Conservation (phyloP, 2,113 vertebrate species). For the Pongo abelii region DNA sequence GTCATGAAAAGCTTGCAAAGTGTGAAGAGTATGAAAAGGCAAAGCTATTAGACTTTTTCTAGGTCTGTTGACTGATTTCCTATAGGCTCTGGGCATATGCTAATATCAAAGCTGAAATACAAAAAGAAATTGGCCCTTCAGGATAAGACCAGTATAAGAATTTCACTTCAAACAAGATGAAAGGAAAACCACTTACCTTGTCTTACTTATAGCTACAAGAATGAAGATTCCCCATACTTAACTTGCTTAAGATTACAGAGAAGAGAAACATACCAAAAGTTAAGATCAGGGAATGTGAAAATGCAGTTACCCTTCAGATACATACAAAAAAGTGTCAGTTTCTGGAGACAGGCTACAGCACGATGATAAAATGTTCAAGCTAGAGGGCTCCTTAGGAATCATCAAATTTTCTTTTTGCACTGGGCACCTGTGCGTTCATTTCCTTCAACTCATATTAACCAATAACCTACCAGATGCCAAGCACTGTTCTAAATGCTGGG, state of each 20-base stretch:
- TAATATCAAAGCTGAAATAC: background rate
- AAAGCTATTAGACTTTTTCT: background rate
- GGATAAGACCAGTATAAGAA: background rate
- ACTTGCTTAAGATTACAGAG: background rate
- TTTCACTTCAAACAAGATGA: conserved; percentile 46
- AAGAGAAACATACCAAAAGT: background rate
- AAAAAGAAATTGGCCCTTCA: conserved; percentile 13
- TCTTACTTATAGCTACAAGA: background rate
- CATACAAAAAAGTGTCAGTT: background rate
- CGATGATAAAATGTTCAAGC: accelerated
- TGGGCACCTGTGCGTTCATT: accelerated
- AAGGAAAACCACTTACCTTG: conserved; percentile 7
- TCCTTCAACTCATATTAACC: background rate
- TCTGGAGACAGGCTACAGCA: accelerated
- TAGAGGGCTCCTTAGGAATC: accelerated
- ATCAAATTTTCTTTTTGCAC: background rate
- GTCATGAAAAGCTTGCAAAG: background rate
- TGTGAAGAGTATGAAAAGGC: background rate
- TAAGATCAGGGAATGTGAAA: background rate
- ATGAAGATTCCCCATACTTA: background rate
- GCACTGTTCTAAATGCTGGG: background rate
- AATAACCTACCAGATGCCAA: accelerated
- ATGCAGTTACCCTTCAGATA: background rate
- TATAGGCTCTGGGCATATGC: background rate
- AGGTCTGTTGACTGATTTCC: background rate